Conservation (phyloP, 1,140 invertebrate genomes). For the Drosophila repleta region DNA sequence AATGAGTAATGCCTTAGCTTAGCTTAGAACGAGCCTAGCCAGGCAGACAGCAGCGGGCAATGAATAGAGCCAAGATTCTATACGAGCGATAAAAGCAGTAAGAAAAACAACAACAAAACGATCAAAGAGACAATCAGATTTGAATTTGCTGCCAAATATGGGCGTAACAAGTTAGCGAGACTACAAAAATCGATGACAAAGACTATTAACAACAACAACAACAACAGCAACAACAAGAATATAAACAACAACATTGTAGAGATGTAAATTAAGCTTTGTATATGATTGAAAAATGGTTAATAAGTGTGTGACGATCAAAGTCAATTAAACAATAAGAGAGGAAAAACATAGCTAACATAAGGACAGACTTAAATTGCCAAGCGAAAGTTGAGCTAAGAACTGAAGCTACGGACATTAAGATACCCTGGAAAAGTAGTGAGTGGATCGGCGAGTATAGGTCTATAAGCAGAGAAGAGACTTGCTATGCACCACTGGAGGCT, state of each 20-base stretch:
- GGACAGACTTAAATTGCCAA: slow-evolving; percentile 21
- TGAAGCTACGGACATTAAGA: no score
- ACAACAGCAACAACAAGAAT: background rate
- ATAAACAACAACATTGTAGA: slow-evolving; percentile 15
- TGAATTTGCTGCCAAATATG: slow-evolving; percentile 55
- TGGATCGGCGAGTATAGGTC: no score
- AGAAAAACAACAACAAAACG: slow-evolving; percentile 8
- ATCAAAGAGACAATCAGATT: slow-evolving; percentile 48
- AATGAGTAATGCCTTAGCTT: slow-evolving; percentile 38
- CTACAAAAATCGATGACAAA: slow-evolving; percentile 31
- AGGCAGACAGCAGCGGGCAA: slow-evolving; percentile 8
- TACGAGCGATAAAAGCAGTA: slow-evolving; percentile 39
- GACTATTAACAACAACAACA: slow-evolving; percentile 15
- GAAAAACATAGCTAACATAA: slow-evolving; percentile 1
- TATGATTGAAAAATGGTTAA: slow-evolving; percentile 31
- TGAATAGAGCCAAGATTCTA: slow-evolving; percentile 39
- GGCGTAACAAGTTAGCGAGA: slow-evolving; percentile 46
- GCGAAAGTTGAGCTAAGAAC: slow-evolving; percentile 33
- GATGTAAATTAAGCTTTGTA: slow-evolving; percentile 39
- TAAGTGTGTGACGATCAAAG: slow-evolving; percentile 9
- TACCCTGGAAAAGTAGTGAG: no score
- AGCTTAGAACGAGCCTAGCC: slow-evolving; percentile 23
- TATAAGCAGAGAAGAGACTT: no score
- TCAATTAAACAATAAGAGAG: slow-evolving; percentile 3
- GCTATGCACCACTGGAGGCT: no score